Percentiles rank a stretch among this genome's conserved stretches.
Evolutionary conservation across 2,113 vertebrate genomes (phyloP).

Genomic region (Carollia perspicillata): DNA sequence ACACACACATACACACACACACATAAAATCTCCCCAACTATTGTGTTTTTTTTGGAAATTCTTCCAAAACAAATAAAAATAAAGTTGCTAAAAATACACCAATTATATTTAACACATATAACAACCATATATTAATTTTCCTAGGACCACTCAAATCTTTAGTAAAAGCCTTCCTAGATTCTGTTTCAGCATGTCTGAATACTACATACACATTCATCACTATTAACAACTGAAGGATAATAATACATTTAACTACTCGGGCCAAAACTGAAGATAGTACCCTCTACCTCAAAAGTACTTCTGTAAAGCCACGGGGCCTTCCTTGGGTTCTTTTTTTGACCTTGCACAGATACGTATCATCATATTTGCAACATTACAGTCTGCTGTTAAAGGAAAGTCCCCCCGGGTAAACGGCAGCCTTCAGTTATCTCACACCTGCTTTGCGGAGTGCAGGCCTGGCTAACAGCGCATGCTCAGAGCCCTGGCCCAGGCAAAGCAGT

Average conservation of each 20-base stretch:
- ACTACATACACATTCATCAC: background rate
- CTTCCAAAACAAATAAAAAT: background rate
- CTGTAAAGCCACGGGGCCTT: background rate
- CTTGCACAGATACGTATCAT: background rate
- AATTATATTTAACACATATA: background rate
- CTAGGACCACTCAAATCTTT: background rate
- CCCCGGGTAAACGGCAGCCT: background rate
- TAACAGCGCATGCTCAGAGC: background rate
- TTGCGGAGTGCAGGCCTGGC: background rate
- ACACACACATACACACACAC: no score
- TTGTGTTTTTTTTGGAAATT: background rate
- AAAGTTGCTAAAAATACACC: background rate
- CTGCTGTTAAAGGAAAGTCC: background rate
- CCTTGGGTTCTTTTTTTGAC: background rate
- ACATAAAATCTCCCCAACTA: background rate
- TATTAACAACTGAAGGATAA: background rate
- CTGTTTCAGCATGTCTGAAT: background rate
- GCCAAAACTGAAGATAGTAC: background rate
- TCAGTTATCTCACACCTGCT: background rate
- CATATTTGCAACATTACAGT: background rate
- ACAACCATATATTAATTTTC: constrained; percentile 14
- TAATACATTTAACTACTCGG: background rate
- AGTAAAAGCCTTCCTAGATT: background rate
- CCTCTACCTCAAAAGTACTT: background rate
- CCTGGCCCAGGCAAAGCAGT: background rate